Evolutionary conservation across 2,888 invertebrate genomes (phyloP).

Genomic region (Onchidella celtica): DNA sequence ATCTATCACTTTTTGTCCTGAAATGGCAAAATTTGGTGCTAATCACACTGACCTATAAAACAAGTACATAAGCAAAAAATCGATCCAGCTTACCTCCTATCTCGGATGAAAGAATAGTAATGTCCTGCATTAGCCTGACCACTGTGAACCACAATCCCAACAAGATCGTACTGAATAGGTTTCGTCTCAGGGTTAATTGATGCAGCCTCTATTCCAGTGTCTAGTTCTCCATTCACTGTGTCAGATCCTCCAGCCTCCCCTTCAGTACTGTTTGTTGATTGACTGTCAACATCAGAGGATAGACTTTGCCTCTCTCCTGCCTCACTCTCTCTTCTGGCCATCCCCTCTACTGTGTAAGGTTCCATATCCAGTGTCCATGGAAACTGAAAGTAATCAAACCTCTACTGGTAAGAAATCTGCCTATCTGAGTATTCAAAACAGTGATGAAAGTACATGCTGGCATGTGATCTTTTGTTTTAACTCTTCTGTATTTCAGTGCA

Average conservation of each 20-base stretch:
- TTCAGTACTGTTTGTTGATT: neutral
- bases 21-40: too few species aligned
- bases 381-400: conserved; percentile 75
- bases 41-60: too few species aligned
- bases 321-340: conserved; percentile 69
- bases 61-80: too few species aligned
- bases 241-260: conserved; percentile 8
- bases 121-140: conserved; percentile 83
- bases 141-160: conserved; percentile 82
- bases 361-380: conserved; percentile 82
- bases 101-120: conserved; percentile 82
- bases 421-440: too few species aligned
- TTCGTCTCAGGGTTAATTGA: conserved; percentile 61
- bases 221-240: conserved; percentile 48
- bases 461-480: too few species aligned
- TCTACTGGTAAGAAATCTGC: too few species aligned
- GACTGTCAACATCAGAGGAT: conserved; percentile 39
- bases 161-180: conserved; percentile 81
- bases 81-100: conserved; percentile 77
- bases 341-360: conserved; percentile 81
- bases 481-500: too few species aligned
- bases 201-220: conserved; percentile 56
- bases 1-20: too few species aligned
- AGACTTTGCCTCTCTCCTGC: conserved; percentile 52
- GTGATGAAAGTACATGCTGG: too few species aligned